Evolutionary conservation across 2,888 invertebrate species (phyloP), one percentile per base, ranked within the genome.

Genomic region (Brachyptera putata): DNA sequence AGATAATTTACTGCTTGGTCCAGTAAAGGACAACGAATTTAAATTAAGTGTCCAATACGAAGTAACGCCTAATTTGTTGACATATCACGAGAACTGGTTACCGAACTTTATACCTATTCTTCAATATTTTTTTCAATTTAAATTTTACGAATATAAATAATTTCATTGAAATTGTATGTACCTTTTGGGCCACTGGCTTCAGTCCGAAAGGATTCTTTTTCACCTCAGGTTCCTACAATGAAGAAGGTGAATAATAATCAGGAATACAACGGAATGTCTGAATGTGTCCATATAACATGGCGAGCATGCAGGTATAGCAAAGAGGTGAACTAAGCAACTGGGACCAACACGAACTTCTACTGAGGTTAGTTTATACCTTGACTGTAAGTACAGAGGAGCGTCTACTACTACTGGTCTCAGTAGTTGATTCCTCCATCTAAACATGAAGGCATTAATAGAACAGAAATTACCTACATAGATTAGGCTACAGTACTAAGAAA

Each of bases 181-280:
- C 53, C 53, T 53, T 53, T 36, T 14, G 1, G 16, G 16, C 22
- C 13, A 53, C 11, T 16, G 53, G 53, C 24, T 53, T 53, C 36
- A 53, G 16, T 18, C 53, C 53, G 13, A 53, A 53, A 1, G 30
- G 30, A 36, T 53, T 53, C 34, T 53, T 53, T 34, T 53, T 53
- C 34, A 34, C 53, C 30, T 53, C 53, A 5, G 24, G 34, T 53
- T 53, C 53, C 53, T 53, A 22, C 16, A 53, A 25, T 49, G 25
- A 24, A 25, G 16, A 49, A n/a, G 2, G n/a, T n/a, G 21, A 4
- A 43, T 4, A 5, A 43, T 43, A 43, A 18, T n/a, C n/a, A n/a
- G n/a, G n/a, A 43, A 11, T 43, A 30, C 11, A 11, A 30, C 7
- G 5, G 11, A 7, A 11, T 30, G 30, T 30, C 5, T 11, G 30